These are phyloP conservation scores for Garra rufa DNA, from an alignment of 2,113 vertebrate genomes.

Conservation along the genomic window DNA sequence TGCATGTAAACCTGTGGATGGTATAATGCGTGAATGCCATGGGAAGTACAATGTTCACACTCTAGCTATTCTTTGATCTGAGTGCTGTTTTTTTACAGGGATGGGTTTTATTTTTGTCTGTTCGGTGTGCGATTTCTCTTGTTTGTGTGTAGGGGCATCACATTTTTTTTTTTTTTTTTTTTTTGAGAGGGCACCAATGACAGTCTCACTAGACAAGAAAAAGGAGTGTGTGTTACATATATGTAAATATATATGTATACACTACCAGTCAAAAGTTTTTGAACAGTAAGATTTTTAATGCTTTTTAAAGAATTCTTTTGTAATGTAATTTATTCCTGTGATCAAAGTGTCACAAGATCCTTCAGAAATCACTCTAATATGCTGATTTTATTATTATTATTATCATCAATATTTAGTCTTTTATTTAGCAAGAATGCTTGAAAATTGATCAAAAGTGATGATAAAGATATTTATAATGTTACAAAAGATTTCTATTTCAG, in stretches of 20 bases:
- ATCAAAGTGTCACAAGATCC: too few species aligned
- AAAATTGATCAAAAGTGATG: too few species aligned
- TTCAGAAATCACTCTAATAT: too few species aligned
- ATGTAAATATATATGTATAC: not conserved
- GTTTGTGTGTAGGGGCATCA: not conserved
- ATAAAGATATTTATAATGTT: too few species aligned
- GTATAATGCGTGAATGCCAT: conserved; percentile 31
- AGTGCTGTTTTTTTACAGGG: not conserved
- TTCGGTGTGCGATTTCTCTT: not conserved
- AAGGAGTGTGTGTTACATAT: not conserved
- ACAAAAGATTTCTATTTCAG: too few species aligned
- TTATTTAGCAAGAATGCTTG: too few species aligned
- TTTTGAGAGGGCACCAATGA: not conserved
- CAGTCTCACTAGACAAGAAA: not conserved
- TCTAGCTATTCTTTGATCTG: not conserved
- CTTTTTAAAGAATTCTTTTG: too few species aligned
- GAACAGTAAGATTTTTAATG: too few species aligned
- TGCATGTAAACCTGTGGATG: conserved; percentile 25
- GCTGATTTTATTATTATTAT: too few species aligned
- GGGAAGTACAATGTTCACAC: conserved; percentile 36
- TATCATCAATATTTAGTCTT: too few species aligned
- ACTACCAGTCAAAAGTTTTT: too few species aligned
- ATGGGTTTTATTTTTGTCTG: conserved; percentile 20
- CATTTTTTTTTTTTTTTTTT: not conserved
- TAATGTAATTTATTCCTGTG: too few species aligned